Percentiles rank a stretch among this genome's conserved stretches.
Conservation (phyloP, 2,888 invertebrate genomes). For the Nomada fabriciana region DNA sequence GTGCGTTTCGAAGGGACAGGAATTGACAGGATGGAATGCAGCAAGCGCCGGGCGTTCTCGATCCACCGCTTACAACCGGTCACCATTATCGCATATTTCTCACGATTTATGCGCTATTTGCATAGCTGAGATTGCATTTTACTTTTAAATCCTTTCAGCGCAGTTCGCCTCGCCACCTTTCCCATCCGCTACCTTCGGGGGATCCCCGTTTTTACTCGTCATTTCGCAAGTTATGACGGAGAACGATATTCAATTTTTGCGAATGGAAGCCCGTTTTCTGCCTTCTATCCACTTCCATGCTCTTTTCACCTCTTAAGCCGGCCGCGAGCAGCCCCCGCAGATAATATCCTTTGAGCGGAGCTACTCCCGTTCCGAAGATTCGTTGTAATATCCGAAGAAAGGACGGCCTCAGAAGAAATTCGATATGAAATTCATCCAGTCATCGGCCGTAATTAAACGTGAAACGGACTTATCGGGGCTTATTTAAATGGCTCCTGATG, state of each 20-base stretch:
- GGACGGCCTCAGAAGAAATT: constrained; percentile 48
- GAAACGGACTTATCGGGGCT: constrained; percentile 28
- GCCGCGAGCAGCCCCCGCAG: constrained; percentile 48
- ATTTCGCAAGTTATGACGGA: constrained; percentile 66
- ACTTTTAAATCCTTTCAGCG: constrained; percentile 74
- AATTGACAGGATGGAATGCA: constrained; percentile 11
- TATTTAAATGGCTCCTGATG: constrained; percentile 31
- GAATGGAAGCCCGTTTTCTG: constrained; percentile 50
- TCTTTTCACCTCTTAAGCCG: constrained; percentile 58
- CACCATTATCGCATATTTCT: constrained; percentile 70
- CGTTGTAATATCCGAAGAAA: constrained; percentile 57
- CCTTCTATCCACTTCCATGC: constrained; percentile 38
- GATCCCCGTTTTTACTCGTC: constrained; percentile 51
- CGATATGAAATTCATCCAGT: constrained; percentile 64
- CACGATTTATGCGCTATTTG: constrained; percentile 74
- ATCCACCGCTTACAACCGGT: constrained; percentile 66
- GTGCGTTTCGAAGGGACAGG: constrained; percentile 23
- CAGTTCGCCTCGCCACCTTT: constrained; percentile 38
- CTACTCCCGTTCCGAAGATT: constrained; percentile 44
- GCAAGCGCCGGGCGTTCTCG: constrained; percentile 47
- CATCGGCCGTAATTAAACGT: constrained; percentile 57
- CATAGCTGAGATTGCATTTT: constrained; percentile 78
- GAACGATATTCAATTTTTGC: constrained; percentile 69
- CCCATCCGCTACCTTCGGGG: not conserved
- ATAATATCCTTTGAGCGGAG: constrained; percentile 61